Evolutionary conservation across 2,888 invertebrate species (phyloP), one percentile per base, ranked within the genome.

Genomic region (Heterodera filipjevi): DNA sequence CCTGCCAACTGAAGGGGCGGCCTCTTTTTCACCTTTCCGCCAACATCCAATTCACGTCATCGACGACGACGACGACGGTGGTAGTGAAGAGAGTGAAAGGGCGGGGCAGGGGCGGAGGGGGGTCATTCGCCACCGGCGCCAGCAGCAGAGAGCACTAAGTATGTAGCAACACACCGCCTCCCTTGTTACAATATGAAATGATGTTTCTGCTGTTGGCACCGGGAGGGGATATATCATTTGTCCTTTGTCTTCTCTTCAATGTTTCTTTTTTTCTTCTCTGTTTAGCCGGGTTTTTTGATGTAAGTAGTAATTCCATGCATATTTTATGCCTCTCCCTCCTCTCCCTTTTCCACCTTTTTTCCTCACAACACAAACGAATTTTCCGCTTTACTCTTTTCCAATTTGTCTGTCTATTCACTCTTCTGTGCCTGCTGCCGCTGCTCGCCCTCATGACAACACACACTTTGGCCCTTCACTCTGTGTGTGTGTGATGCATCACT

Each of bases 31-130:
- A 59, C 59, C 59, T 59, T 59, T 59, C 59, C 59, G 27, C 59
- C 59, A 59, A 22, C 59, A 59, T n/a, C 59, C 59, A 59, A 59
- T 59, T 59, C 59, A 59, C 59, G 59, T 59, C 59, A 59, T 59
- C 5, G n/a, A n/a, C n/a, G n/a, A n/a, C n/a, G 59, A 1, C 3
- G 19, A 22, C n/a, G 49, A 16, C 3, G 12, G 39, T 39, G 49
- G 49, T 19, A 19, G 16, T 14, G 49, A 14, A 3, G 19, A 16
- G 0, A 19, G 16, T 3, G 49, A 14, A 49, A n/a, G 59, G 49
- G 16, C 8, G 49, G 14, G 6, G 49, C 0, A 1, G 12, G 12
- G 53, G 53, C 5, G 53, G 22, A 22, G 19, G 53, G 53, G 53
- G 53, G 53, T 53, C 53, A 53, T 19, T 2, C 59, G 59, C 27